A percentile compares a stretch with the other conserved stretches of the same genome.
Evolutionary conservation across 1,140 invertebrate species (phyloP).

Genomic region (Cryptotermes secundus): DNA sequence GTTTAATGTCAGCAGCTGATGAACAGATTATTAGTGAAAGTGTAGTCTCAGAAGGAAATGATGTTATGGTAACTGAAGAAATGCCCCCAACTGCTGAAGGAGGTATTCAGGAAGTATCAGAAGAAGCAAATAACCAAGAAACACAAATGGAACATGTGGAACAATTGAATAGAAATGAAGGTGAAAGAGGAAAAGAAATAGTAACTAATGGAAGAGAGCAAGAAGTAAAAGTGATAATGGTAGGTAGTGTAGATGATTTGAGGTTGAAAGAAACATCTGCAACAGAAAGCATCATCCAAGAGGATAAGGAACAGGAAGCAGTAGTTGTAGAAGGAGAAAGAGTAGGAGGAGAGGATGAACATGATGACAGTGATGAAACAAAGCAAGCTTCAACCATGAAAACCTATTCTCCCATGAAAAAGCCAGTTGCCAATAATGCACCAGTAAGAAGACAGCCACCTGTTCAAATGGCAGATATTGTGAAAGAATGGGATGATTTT

Average conservation of each 20-base stretch:
- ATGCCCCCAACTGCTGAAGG: too few relatives aligned
- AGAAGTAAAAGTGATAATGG: neutral
- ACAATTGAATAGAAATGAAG: neutral
- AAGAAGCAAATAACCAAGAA: too few relatives aligned
- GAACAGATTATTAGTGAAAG: too few relatives aligned
- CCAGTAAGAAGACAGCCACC: slow-evolving; percentile 13
- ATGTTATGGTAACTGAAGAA: too few relatives aligned
- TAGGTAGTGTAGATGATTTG: neutral
- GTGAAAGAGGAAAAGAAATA: neutral
- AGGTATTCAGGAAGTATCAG: too few relatives aligned
- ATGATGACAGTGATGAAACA: too few relatives aligned
- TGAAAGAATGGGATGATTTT: slow-evolving; percentile 33
- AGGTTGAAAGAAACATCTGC: neutral
- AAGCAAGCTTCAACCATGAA: neutral
- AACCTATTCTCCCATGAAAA: neutral
- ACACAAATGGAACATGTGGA: neutral
- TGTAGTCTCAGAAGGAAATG: too few relatives aligned
- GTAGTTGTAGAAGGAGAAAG: neutral
- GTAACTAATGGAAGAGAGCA: neutral
- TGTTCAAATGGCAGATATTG: slow-evolving; percentile 29
- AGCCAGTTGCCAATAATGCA: neutral
- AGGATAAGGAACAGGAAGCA: neutral
- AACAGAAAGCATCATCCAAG: neutral
- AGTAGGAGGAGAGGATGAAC: neutral
- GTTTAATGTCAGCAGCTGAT: too few relatives aligned